A percentile compares a stretch with the other conserved stretches of the same genome.
Evolutionary conservation across 2,888 invertebrate genomes (phyloP).

Genomic region (Ophion ventricosus): DNA sequence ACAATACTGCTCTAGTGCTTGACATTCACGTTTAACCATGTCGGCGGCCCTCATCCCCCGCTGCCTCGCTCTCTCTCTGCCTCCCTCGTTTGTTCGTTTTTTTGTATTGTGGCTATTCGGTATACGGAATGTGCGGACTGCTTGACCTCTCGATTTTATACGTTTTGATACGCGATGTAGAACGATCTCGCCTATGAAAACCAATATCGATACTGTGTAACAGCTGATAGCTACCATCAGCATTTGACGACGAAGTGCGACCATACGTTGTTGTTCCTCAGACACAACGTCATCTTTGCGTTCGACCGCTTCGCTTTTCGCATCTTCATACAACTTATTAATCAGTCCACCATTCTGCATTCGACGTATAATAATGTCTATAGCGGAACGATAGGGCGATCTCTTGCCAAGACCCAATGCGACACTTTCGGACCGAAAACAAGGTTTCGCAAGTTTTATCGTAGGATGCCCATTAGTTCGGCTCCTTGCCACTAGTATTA

Average conservation of each 20-base stretch:
- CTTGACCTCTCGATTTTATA: slow-evolving; percentile 10
- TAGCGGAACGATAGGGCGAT: slow-evolving; percentile 54
- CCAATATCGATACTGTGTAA: neutral
- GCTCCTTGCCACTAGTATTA: neutral
- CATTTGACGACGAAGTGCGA: slow-evolving; percentile 12
- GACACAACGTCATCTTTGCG: neutral
- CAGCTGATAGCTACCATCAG: neutral
- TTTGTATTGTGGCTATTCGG: neutral
- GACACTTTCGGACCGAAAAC: slow-evolving; percentile 50
- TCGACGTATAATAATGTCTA: slow-evolving; percentile 30
- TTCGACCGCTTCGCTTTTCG: neutral
- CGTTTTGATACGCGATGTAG: neutral
- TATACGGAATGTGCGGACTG: slow-evolving; percentile 10
- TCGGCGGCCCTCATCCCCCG: too few relatives aligned
- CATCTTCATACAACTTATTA: neutral
- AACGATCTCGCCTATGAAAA: slow-evolving; percentile 37
- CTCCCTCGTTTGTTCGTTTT: too few relatives aligned
- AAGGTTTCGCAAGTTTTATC: slow-evolving; percentile 32
- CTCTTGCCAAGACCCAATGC: slow-evolving; percentile 39
- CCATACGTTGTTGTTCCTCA: slow-evolving; percentile 17
- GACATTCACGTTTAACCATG: too few relatives aligned
- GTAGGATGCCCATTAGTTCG: too few relatives aligned
- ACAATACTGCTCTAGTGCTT: neutral
- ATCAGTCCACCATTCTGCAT: slow-evolving; percentile 17
- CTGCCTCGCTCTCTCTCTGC: too few relatives aligned